phyloP scores from a whole-genome alignment of 2,797 vertebrate genomes.

The Lates japonicus region DNA sequence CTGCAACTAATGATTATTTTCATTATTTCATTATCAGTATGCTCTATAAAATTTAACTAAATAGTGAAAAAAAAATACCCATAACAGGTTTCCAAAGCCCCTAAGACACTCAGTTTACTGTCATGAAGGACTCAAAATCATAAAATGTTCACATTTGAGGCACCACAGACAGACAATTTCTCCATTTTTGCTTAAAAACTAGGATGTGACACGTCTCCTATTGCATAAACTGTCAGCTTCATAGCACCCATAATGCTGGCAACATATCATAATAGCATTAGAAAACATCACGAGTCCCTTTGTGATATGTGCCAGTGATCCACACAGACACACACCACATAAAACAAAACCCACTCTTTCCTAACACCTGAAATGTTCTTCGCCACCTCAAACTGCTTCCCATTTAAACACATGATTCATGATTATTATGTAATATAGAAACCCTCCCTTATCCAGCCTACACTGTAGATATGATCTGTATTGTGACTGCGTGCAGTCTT shows the following conservation, averaged over 20 bases:
- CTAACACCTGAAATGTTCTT: slow-evolving; percentile 40
- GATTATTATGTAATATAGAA: slow-evolving; percentile 61
- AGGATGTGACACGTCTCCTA: not conserved
- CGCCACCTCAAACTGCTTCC: slow-evolving; percentile 35
- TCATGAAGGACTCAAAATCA: not conserved
- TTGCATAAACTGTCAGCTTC: not conserved
- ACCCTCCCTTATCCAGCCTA: slow-evolving; percentile 26
- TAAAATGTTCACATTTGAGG: slow-evolving; percentile 5
- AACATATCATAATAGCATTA: not conserved
- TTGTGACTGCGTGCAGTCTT: slow-evolving; percentile 6
- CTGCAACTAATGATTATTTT: slow-evolving; percentile 4
- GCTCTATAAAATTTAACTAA: not conserved
- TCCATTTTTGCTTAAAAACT: not conserved
- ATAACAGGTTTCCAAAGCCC: slow-evolving; percentile 8
- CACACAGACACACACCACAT: not conserved
- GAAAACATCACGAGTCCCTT: not conserved
- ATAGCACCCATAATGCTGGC: slow-evolving; percentile 9
- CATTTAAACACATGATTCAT: slow-evolving; percentile 49
- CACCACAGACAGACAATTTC: not conserved
- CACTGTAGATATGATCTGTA: slow-evolving; percentile 24
- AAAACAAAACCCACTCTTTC: slow-evolving; percentile 9
- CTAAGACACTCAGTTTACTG: slow-evolving; percentile 3
- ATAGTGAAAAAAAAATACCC: not conserved
- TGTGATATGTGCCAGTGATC: slow-evolving; percentile 14
- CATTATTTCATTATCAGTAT: not conserved